phyloP scores from a whole-genome alignment of 2,888 invertebrate genomes.

The Hypercompe scribonia region DNA sequence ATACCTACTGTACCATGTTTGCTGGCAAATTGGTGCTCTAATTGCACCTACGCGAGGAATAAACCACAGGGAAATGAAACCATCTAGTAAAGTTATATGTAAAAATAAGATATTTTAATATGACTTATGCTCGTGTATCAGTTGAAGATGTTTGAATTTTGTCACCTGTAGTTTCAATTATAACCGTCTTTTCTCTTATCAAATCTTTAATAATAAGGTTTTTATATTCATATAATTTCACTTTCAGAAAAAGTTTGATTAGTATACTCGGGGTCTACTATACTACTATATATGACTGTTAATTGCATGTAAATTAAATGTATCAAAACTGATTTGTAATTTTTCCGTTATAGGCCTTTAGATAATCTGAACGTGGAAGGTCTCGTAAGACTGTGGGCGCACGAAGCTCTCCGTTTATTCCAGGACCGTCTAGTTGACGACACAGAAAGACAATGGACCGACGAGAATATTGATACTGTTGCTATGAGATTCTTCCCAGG shows the following conservation, averaged over 20 bases:
- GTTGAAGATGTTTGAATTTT: too few relatives aligned
- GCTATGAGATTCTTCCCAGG: slow-evolving; percentile 98
- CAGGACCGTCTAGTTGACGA: slow-evolving; percentile 98
- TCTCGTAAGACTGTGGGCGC: slow-evolving; percentile 99
- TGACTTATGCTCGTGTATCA: too few relatives aligned
- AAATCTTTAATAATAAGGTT: too few relatives aligned
- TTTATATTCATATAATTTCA: too few relatives aligned
- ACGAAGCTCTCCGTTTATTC: slow-evolving; percentile 99
- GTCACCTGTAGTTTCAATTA: too few relatives aligned
- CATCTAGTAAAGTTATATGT: too few relatives aligned
- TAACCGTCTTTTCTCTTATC: neutral
- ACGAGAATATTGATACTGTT: slow-evolving; percentile 97
- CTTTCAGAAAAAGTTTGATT: too few relatives aligned
- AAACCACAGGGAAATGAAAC: too few relatives aligned
- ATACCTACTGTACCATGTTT: too few relatives aligned
- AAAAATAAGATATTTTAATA: too few relatives aligned
- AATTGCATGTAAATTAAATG: neutral
- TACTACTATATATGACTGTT: neutral
- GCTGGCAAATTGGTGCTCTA: neutral
- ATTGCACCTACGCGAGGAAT: too few relatives aligned
- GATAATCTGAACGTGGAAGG: slow-evolving; percentile 97
- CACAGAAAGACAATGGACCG: slow-evolving; percentile 98
- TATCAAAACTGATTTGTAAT: neutral
- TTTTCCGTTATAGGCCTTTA: slow-evolving; percentile 88
- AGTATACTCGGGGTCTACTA: too few relatives aligned